Percentiles rank a stretch among this genome's conserved stretches.
Evolutionary conservation across 2,797 vertebrate genomes (phyloP).

Genomic region (Eleutherodactylus coqui): DNA sequence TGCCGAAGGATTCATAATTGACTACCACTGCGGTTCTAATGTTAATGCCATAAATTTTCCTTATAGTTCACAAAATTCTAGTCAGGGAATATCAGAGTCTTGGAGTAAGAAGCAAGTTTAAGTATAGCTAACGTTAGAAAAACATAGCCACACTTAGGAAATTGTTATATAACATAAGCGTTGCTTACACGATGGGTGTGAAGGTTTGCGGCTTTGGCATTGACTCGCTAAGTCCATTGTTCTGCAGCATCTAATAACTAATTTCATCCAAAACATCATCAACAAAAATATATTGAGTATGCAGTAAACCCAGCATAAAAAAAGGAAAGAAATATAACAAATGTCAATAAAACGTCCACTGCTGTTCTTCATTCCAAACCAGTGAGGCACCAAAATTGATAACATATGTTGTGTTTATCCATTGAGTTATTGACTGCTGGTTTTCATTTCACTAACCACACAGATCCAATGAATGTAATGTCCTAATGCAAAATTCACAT

Average conservation of each 20-base stretch:
- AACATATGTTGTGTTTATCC: conserved; percentile 44
- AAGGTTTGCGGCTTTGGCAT: conserved; percentile 24
- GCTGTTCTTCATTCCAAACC: conserved; percentile 50
- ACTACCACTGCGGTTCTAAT: too few species aligned
- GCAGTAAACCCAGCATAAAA: conserved; percentile 29
- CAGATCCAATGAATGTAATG: conserved; percentile 48
- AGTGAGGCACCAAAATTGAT: conserved; percentile 51
- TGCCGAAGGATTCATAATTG: too few species aligned
- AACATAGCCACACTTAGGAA: neutral
- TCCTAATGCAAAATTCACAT: conserved; percentile 30
- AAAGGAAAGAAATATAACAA: conserved; percentile 28
- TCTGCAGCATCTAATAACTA: conserved; percentile 17
- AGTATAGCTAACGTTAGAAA: neutral
- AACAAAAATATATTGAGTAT: conserved; percentile 43
- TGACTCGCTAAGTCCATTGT: conserved; percentile 33
- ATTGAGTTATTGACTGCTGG: conserved; percentile 42
- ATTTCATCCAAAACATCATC: conserved; percentile 31
- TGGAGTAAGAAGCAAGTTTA: neutral
- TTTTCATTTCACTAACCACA: conserved; percentile 49
- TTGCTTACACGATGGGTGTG: neutral
- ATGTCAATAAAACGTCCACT: conserved; percentile 36
- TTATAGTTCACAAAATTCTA: neutral
- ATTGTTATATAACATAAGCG: neutral
- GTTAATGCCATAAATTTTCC: neutral
- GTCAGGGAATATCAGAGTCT: neutral